These are phyloP conservation scores for Conchocele bisecta DNA, from an alignment of 2,888 invertebrate genomes.

Conservation along the genomic window DNA sequence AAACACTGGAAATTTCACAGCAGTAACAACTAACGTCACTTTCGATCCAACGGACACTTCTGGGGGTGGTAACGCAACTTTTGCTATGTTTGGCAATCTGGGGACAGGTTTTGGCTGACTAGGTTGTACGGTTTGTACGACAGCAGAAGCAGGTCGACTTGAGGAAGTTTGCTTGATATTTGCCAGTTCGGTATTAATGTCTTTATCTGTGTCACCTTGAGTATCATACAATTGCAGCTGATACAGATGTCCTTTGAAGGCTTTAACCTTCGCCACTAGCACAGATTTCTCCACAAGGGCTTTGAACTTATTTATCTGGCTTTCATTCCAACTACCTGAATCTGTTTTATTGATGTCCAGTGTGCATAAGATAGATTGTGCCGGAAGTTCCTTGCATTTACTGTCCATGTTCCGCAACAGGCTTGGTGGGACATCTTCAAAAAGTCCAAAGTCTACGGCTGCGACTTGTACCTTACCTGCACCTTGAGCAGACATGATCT, in stretches of 20 bases:
- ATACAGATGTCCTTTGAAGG: conserved; percentile 52
- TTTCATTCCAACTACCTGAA: conserved; percentile 41
- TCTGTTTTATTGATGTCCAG: conserved; percentile 52
- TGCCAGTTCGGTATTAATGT: conserved; percentile 57
- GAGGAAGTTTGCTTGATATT: not conserved
- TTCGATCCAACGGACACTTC: conserved; percentile 51
- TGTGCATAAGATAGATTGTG: conserved; percentile 57
- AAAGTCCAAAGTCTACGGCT: conserved; percentile 66
- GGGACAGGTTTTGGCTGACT: not conserved
- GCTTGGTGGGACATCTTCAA: conserved; percentile 38
- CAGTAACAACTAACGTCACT: conserved; percentile 57
- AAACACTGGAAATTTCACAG: conserved; percentile 45
- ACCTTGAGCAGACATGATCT: conserved; percentile 33
- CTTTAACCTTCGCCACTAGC: conserved; percentile 56
- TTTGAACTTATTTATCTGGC: conserved; percentile 47
- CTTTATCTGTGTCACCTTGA: conserved; percentile 47
- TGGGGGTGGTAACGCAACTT: conserved; percentile 42
- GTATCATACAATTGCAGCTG: conserved; percentile 65
- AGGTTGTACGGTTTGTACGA: not conserved
- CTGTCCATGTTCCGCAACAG: conserved; percentile 33
- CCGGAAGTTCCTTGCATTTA: conserved; percentile 52
- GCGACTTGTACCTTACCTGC: conserved; percentile 42
- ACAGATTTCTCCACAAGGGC: conserved; percentile 51
- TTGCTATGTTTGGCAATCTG: not conserved
- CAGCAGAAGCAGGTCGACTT: not conserved